phyloP scores from a whole-genome alignment of 2,797 vertebrate species.

The Huso huso region DNA sequence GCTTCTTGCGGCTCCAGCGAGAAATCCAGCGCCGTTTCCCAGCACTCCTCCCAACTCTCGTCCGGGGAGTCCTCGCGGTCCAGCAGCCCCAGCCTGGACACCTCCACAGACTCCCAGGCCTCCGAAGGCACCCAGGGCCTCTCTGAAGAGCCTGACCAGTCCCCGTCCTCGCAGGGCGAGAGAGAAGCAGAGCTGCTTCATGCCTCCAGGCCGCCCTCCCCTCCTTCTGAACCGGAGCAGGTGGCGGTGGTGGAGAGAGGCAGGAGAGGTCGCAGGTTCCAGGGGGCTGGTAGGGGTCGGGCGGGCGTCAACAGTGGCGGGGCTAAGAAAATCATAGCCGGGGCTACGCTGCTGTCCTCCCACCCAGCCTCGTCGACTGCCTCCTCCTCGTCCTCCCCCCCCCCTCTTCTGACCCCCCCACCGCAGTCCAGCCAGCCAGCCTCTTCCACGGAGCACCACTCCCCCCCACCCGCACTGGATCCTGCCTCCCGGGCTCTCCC shows the following conservation, averaged over 20 bases:
- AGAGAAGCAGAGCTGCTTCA: constrained; percentile 52
- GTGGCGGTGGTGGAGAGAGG: constrained; percentile 48
- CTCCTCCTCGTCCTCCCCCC: constrained; percentile 81
- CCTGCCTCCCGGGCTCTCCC: constrained; percentile 79
- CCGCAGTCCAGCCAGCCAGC: constrained; percentile 66
- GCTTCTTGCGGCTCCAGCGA: constrained; percentile 85
- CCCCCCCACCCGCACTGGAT: constrained; percentile 75
- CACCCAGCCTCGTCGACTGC: constrained; percentile 77
- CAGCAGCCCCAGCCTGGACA: constrained; percentile 90
- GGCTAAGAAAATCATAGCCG: constrained; percentile 58
- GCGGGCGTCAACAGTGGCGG: constrained; percentile 55
- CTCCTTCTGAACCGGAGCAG: constrained; percentile 72
- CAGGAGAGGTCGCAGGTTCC: constrained; percentile 69
- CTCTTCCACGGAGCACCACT: constrained; percentile 63
- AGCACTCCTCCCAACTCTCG: constrained; percentile 90
- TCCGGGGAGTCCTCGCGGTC: constrained; percentile 94
- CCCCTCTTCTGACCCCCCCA: constrained; percentile 69
- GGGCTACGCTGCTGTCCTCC: constrained; percentile 72
- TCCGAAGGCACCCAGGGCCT: constrained; percentile 84
- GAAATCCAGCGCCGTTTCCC: constrained; percentile 81
- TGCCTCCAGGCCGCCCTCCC: constrained; percentile 58
- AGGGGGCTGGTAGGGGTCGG: constrained; percentile 55
- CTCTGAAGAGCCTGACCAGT: constrained; percentile 75
- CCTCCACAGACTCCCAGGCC: constrained; percentile 89
- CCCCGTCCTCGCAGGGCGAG: constrained; percentile 66